Conservation (phyloP, 1,140 invertebrate species). For the Maconellicoccus hirsutus region DNA sequence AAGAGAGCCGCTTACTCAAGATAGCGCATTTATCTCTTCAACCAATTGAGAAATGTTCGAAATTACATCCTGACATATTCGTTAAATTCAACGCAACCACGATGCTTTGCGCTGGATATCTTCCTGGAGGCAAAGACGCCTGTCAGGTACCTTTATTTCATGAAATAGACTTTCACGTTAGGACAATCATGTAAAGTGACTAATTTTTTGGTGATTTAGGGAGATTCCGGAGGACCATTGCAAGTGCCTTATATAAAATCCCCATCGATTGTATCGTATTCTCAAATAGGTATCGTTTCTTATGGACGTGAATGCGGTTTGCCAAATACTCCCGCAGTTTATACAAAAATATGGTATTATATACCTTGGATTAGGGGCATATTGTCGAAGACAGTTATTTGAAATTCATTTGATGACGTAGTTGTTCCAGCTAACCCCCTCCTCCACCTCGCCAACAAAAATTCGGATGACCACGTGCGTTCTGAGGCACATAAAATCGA, state of each 20-base stretch:
- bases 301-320: constrained; percentile 46
- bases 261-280: constrained; percentile 36
- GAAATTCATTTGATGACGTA: too few species aligned
- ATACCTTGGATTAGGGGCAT: constrained; percentile 57
- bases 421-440: too few species aligned
- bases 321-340: constrained; percentile 45
- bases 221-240: constrained; percentile 50
- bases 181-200: too few species aligned
- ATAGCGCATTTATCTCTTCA: too few species aligned
- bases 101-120: constrained; percentile 54
- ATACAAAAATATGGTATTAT: constrained; percentile 51
- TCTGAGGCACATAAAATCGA: too few species aligned
- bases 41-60: not conserved
- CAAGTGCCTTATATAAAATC: too few species aligned
- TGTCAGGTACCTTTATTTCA: too few species aligned
- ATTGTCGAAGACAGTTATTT: too few species aligned
- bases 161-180: too few species aligned
- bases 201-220: constrained; percentile 40
- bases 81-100: constrained; percentile 28
- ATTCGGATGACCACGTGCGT: too few species aligned
- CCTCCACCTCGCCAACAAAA: too few species aligned
- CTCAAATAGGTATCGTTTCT: constrained; percentile 48
- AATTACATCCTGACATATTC: not conserved
- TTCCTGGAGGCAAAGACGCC: constrained; percentile 57
- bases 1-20: too few species aligned